Evolutionary conservation across 2,113 vertebrate genomes (phyloP).

Genomic region (Oryzias celebensis): DNA sequence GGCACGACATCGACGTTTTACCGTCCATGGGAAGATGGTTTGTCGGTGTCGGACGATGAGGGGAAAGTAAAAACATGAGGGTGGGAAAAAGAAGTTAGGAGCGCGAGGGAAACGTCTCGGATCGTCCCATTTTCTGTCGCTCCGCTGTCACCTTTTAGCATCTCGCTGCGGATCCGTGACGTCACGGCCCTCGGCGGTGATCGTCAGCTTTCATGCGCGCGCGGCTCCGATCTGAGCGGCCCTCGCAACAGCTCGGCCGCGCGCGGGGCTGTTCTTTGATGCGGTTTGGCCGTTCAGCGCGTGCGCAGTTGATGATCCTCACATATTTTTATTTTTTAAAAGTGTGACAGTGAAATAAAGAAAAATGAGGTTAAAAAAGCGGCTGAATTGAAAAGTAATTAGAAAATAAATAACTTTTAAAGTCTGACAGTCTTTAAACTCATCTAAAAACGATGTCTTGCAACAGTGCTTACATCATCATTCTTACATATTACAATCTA

Average conservation of each 20-base stretch:
- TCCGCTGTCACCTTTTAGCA: constrained; percentile 74
- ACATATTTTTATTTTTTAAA: not conserved
- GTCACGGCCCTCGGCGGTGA: constrained; percentile 56
- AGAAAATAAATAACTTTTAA: too few species aligned
- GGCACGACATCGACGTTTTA: constrained; percentile 15
- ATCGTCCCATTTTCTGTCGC: constrained; percentile 56
- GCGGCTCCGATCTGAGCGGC: constrained; percentile 63
- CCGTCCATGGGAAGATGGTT: constrained; percentile 11
- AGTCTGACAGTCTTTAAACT: too few species aligned
- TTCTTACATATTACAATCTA: too few species aligned
- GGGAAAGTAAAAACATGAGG: not conserved
- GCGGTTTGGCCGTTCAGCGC: constrained; percentile 15
- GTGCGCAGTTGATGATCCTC: not conserved
- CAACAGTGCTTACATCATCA: too few species aligned
- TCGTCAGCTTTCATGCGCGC: constrained; percentile 69
- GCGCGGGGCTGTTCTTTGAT: constrained; percentile 45
- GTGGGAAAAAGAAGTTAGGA: not conserved
- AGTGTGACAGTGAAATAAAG: too few species aligned
- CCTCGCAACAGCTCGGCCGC: constrained; percentile 77
- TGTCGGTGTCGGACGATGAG: not conserved
- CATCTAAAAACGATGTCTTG: too few species aligned
- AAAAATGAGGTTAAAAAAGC: too few species aligned
- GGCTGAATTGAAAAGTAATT: too few species aligned
- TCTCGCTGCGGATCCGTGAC: constrained; percentile 81
- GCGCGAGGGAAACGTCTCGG: constrained; percentile 12